Conservation (phyloP, 2,113 vertebrate genomes). For the Ancistrus triradiatus region DNA sequence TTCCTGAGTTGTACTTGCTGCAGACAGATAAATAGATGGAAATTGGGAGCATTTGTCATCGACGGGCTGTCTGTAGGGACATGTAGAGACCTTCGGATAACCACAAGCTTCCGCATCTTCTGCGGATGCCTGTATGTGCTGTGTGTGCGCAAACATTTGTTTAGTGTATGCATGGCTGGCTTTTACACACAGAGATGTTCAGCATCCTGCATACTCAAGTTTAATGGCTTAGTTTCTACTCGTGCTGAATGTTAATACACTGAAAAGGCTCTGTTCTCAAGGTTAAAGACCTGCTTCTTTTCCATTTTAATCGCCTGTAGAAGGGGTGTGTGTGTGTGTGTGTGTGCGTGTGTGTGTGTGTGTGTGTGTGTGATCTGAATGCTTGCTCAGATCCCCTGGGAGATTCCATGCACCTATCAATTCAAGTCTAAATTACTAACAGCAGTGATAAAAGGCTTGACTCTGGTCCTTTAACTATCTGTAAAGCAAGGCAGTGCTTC, state of each 20-base stretch:
- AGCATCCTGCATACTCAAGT: constrained; percentile 9
- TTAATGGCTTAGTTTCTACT: constrained; percentile 1
- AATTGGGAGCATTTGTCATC: constrained; percentile 62
- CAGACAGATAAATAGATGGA: constrained; percentile 62
- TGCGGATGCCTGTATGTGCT: constrained; percentile 21
- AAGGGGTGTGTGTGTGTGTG: background rate
- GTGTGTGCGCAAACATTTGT: constrained; percentile 13
- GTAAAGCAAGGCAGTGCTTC: constrained; percentile 11
- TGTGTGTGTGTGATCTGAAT: constrained; percentile 18
- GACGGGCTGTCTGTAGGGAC: constrained; percentile 34
- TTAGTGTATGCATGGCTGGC: constrained; percentile 16
- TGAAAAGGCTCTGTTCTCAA: constrained; percentile 24
- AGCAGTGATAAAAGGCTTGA: constrained; percentile 35
- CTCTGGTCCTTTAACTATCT: constrained; percentile 24
- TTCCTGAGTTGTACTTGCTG: constrained; percentile 50
- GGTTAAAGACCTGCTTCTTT: constrained; percentile 29
- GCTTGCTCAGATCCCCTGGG: constrained; percentile 28
- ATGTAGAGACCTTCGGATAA: constrained; percentile 47
- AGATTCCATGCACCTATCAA: constrained; percentile 40
- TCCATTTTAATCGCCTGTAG: constrained; percentile 33
- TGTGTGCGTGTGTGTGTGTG: constrained; percentile 16
- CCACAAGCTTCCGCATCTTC: constrained; percentile 40
- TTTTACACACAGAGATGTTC: constrained; percentile 18
- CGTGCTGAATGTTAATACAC: constrained; percentile 31
- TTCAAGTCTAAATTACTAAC: constrained; percentile 33